Evolutionary conservation across 2,113 vertebrate species (phyloP).

Genomic region (Dromaius novaehollandiae): DNA sequence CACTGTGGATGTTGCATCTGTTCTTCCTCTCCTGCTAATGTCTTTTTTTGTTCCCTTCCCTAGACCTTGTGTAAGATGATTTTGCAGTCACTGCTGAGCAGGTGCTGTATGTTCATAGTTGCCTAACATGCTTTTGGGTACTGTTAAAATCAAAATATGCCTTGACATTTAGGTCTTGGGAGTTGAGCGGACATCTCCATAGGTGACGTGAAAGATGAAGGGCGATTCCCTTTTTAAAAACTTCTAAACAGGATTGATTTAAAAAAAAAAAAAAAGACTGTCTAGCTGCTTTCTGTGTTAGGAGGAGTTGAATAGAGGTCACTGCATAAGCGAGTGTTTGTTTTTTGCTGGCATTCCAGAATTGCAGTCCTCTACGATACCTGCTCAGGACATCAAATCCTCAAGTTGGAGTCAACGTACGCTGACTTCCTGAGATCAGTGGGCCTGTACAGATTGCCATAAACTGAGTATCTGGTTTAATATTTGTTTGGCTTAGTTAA

Average conservation of each 20-base stretch:
- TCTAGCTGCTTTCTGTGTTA: background rate
- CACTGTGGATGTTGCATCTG: background rate
- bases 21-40: background rate
- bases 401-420: background rate
- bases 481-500: background rate
- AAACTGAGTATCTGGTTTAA: background rate
- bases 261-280: background rate
- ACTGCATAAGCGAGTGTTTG: background rate
- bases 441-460: background rate
- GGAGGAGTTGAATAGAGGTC: background rate
- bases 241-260: background rate
- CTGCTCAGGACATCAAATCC: background rate
- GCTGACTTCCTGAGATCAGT: background rate
- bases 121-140: background rate
- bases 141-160: fast-evolving
- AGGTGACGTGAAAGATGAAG: background rate
- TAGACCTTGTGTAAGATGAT: background rate
- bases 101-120: background rate
- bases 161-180: background rate
- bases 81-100: background rate
- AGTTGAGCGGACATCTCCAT: background rate
- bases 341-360: background rate
- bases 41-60: background rate
- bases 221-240: background rate
- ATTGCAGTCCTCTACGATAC: background rate